Percentiles rank a stretch among this genome's conserved stretches.
Conservation (phyloP, 2,797 vertebrate species). For the Vultur gryphus region DNA sequence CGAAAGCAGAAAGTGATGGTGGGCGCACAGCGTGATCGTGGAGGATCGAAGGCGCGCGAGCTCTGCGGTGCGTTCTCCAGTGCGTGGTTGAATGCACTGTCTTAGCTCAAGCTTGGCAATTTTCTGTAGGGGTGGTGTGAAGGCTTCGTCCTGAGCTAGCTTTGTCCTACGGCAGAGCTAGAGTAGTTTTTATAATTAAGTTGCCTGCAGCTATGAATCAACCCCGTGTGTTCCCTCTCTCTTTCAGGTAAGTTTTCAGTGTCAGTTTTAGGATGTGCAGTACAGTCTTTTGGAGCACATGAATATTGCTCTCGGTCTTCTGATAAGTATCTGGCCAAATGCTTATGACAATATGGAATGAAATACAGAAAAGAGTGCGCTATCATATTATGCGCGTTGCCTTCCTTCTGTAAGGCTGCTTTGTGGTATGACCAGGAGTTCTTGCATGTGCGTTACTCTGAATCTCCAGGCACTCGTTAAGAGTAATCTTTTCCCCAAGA, state of each 20-base stretch:
- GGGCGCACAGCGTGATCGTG: too few relatives aligned
- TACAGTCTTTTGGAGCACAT: neutral
- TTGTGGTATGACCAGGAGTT: neutral
- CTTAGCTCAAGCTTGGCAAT: neutral
- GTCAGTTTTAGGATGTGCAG: neutral
- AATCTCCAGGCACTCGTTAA: neutral
- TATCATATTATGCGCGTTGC: rapidly evolving
- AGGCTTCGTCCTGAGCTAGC: neutral
- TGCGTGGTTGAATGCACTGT: rapidly evolving
- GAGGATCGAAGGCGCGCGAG: neutral
- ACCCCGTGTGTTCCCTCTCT: neutral
- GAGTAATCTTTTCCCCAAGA: neutral
- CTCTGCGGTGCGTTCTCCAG: neutral
- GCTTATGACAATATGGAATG: neutral
- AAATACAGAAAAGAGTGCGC: neutral
- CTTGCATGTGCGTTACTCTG: neutral
- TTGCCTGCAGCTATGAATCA: neutral
- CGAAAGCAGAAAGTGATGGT: rapidly evolving
- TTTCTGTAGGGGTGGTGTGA: neutral
- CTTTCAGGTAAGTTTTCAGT: neutral
- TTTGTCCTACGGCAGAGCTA: neutral
- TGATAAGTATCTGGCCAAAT: neutral
- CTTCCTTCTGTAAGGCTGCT: neutral
- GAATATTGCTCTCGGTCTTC: neutral
- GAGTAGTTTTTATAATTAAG: too few relatives aligned